Evolutionary conservation across 1,140 invertebrate genomes (phyloP).

Genomic region (Euura saliciscinereae): DNA sequence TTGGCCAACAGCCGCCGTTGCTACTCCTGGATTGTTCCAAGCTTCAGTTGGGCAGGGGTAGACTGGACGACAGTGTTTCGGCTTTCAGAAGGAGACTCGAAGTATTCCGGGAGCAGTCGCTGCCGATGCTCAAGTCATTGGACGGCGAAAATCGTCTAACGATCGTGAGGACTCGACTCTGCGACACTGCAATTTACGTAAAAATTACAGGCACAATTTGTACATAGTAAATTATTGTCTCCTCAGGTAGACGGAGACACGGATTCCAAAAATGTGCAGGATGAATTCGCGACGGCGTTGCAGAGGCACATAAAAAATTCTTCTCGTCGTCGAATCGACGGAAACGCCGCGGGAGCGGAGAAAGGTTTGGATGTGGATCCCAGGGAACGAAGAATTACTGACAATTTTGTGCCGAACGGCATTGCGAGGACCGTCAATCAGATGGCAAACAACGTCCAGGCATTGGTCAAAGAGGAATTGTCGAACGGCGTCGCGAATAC

Average conservation of each 20-base stretch:
- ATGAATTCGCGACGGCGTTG: conserved; percentile 74
- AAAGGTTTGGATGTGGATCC: not conserved
- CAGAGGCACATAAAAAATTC: conserved; percentile 31
- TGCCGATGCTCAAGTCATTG: conserved; percentile 85
- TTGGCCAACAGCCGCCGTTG: conserved; percentile 73
- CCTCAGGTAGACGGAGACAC: conserved; percentile 80
- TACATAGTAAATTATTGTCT: not conserved
- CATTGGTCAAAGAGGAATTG: not conserved
- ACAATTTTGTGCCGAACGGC: not conserved
- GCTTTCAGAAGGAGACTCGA: conserved; percentile 82
- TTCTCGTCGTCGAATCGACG: not conserved
- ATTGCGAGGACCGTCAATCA: not conserved
- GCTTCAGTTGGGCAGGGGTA: conserved; percentile 77
- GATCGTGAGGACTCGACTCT: conserved; percentile 67
- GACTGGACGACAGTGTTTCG: conserved; percentile 82
- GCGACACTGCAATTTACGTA: conserved; percentile 10
- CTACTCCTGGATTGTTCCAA: conserved; percentile 86
- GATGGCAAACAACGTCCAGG: not conserved
- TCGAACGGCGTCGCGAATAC: not conserved
- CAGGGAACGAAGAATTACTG: not conserved
- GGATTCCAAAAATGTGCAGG: conserved; percentile 74
- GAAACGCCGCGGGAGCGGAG: not conserved
- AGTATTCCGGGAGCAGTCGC: conserved; percentile 82
- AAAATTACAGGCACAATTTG: not conserved
- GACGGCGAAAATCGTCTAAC: conserved; percentile 79